phyloP scores from a whole-genome alignment of 2,888 invertebrate species.

The Camponotus fellah region DNA sequence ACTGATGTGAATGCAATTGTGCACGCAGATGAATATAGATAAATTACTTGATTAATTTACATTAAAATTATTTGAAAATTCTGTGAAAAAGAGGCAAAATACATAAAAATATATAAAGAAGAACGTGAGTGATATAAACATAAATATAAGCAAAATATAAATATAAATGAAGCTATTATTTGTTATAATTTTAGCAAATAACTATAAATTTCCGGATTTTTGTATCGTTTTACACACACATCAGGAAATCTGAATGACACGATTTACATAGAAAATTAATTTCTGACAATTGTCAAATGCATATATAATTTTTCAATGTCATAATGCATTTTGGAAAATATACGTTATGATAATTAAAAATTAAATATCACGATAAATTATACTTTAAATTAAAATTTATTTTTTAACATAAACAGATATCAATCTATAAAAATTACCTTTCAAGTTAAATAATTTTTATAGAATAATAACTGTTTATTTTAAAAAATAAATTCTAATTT shows the following conservation, averaged over 20 bases:
- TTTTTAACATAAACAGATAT: background rate
- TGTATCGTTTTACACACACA: background rate
- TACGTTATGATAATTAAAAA: background rate
- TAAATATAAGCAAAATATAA: background rate
- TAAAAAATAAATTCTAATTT: background rate
- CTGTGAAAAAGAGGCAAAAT: background rate
- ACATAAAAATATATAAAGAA: background rate
- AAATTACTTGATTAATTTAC: background rate
- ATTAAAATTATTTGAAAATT: background rate
- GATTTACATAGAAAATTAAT: constrained; percentile 7
- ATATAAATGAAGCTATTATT: background rate
- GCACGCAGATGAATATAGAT: background rate
- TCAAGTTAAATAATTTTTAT: too few species aligned
- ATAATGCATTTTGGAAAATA: background rate
- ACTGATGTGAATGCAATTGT: background rate
- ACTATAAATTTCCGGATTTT: background rate
- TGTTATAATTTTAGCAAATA: background rate
- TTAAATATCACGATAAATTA: background rate
- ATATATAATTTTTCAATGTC: background rate
- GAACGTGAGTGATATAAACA: background rate
- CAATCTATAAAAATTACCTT: background rate
- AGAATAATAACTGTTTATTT: background rate
- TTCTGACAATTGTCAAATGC: background rate
- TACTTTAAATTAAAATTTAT: background rate
- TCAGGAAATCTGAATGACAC: background rate